Evolutionary conservation across 2,888 invertebrate genomes (phyloP).

Genomic region (Ferdinandea cuprea): DNA sequence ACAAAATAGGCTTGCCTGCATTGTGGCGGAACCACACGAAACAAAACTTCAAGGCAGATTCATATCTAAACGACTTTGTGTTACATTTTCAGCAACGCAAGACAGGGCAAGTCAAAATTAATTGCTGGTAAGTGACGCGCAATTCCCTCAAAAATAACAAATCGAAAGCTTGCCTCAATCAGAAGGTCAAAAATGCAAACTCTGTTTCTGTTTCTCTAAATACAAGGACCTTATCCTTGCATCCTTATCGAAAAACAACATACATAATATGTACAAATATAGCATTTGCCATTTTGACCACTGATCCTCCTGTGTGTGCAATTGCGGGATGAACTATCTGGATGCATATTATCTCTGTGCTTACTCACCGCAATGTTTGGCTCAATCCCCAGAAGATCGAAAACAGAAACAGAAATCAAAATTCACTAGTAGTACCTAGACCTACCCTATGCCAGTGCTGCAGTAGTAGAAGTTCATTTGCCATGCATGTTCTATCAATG

Average conservation of each 20-base stretch:
- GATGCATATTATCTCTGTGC: conserved; percentile 43
- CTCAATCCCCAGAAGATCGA: conserved; percentile 65
- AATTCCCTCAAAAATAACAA: background rate
- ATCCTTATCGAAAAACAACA: too few species aligned
- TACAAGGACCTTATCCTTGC: conserved; percentile 20
- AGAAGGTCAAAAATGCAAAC: conserved; percentile 24
- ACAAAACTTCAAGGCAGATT: conserved; percentile 56
- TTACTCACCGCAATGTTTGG: conserved; percentile 50
- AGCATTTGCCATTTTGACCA: conserved; percentile 34
- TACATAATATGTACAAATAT: conserved; percentile 29
- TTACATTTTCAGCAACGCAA: background rate
- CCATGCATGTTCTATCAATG: conserved; percentile 18
- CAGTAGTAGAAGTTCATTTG: background rate
- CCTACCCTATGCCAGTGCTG: background rate
- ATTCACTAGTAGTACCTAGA: conserved; percentile 35
- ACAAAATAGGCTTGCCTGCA: conserved; percentile 25
- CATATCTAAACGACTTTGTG: conserved; percentile 66
- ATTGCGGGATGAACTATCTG: conserved; percentile 31
- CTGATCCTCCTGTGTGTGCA: conserved; percentile 37
- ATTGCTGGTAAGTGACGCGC: conserved; percentile 17
- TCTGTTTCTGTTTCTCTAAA: conserved; percentile 1
- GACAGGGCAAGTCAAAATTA: conserved; percentile 16
- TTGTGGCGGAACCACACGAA: conserved; percentile 17
- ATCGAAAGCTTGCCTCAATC: conserved; percentile 13
- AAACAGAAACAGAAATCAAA: conserved; percentile 70